Evolutionary conservation across 2,888 invertebrate genomes (phyloP), one percentile per base, ranked within the genome.

Genomic region (Colletes collaris): DNA sequence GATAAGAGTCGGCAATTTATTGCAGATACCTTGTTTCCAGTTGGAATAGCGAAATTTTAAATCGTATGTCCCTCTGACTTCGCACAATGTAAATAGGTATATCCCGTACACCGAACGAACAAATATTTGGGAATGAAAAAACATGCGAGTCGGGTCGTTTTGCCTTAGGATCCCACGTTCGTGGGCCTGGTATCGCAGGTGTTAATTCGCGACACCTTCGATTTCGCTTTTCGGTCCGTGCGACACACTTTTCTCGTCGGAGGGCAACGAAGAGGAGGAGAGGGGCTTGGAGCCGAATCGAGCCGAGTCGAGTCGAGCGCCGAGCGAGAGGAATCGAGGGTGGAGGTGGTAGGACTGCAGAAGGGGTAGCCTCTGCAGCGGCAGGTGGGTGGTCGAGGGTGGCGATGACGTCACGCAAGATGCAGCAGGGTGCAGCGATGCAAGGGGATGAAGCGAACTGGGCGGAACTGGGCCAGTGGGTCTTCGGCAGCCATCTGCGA

Each of bases 381-480:
- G 85, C 83, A 88, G 87, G 89, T 87, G 88, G 87, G 89, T 87
- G 86, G 87, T 37, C 77, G 87, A 75, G 79, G 84, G 85, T 82
- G 88, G 59, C 79, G 81, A 73, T 90, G 90, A 90, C 90, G 90
- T 91, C 89, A 91, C 88, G 88, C 89, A 90, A 91, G 90, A 90
- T 91, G 91, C 89, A 90, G 87, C 88, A 86, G 85, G 86, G 87
- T 90, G 90, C 88, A 88, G 80, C 88, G 77, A 82, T 87, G 88
- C 88, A 87, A 86, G 88, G 90, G 90, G 89, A 88, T 87, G 87
- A 87, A 89, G 87, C 86, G 87, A 84, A 83, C 83, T 85, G 83
- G 82, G 84, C 82, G 87, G 90, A 92, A 92, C 89, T 92, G 92
- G 92, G 92, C 92, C 91, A 92, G 92, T 92, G 90, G 92, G 92